Percentiles rank a stretch among this genome's conserved stretches.
Evolutionary conservation across 37 sponge, comb jelly and placozoan genomes (phyloP).

Genomic region (Aplysina aerophoba): DNA sequence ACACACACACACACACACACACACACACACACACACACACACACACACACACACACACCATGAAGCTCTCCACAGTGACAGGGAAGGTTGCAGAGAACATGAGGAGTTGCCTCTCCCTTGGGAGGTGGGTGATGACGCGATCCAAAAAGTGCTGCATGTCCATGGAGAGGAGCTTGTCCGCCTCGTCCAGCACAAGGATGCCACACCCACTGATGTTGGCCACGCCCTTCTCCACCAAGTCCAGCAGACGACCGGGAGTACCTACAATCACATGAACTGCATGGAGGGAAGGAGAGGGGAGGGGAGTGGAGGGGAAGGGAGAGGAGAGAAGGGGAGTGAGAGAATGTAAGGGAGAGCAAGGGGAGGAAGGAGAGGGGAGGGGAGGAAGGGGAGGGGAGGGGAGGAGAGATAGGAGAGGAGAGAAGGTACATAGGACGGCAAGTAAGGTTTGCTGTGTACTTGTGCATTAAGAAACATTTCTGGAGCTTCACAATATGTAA

Average conservation of each 20-base stretch:
- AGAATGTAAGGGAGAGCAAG: background rate
- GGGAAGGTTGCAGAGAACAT: constrained; percentile 97
- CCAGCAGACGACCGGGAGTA: constrained; percentile 92
- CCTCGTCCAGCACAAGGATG: constrained; percentile 95
- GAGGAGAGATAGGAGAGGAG: too few relatives aligned
- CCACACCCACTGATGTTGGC: constrained; percentile 84
- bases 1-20: constrained; percentile 36
- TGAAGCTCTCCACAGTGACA: constrained; percentile 81
- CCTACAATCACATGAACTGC: constrained; percentile 90
- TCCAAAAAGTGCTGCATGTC: constrained; percentile 78
- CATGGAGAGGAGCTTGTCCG: constrained; percentile 95
- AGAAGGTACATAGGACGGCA: too few relatives aligned
- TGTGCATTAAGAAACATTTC: too few relatives aligned
- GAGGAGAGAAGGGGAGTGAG: background rate
- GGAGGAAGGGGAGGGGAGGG: too few relatives aligned
- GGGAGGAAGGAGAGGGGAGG: too few relatives aligned
- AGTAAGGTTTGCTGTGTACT: too few relatives aligned
- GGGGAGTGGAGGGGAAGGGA: too few relatives aligned
- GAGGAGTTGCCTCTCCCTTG: constrained; percentile 82
- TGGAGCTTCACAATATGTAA: too few relatives aligned
- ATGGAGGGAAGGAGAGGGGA: background rate
- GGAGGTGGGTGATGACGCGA: constrained; percentile 78
- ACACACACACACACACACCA: constrained; percentile 54
- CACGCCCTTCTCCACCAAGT: constrained; percentile 88
- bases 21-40: constrained; percentile 7